Percentiles rank a stretch among this genome's conserved stretches.
phyloP scores from a whole-genome alignment of 2,888 invertebrate genomes.

The Ormyrus nitidulus region DNA sequence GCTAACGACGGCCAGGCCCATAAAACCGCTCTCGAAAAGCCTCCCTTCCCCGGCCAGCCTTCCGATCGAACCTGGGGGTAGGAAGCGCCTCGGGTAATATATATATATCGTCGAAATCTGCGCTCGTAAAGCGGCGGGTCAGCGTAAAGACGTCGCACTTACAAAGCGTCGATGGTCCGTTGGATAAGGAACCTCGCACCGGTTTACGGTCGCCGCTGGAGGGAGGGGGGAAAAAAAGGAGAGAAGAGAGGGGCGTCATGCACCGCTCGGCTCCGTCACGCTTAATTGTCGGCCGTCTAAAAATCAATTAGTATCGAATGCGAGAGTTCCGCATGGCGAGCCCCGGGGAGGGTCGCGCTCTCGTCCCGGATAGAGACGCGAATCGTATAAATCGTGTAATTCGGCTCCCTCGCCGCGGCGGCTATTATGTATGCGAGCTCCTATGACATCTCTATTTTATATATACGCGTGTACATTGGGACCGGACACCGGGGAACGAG shows the following conservation, averaged over 20 bases:
- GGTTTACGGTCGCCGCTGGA: not conserved
- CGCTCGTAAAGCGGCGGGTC: slow-evolving; percentile 5
- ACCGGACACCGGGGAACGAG: not conserved
- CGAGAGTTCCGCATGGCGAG: slow-evolving; percentile 17
- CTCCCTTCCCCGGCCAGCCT: too few species aligned
- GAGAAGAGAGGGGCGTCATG: slow-evolving; percentile 1
- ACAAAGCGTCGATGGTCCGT: slow-evolving; percentile 7
- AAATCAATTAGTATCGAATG: slow-evolving; percentile 48
- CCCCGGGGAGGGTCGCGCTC: not conserved
- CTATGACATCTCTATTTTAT: not conserved
- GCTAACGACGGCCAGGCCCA: too few species aligned
- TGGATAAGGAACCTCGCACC: too few species aligned
- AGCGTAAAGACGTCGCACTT: not conserved
- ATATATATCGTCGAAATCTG: not conserved
- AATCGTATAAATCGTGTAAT: slow-evolving; percentile 30
- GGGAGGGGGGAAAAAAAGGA: not conserved
- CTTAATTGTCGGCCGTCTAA: slow-evolving; percentile 33
- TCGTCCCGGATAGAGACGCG: not conserved
- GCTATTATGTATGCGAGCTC: not conserved
- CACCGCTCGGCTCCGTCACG: slow-evolving; percentile 25
- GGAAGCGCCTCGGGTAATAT: too few species aligned
- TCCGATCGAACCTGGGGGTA: too few species aligned
- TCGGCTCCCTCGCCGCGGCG: not conserved
- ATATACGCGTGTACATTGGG: too few species aligned
- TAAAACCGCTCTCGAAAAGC: too few species aligned